Evolutionary conservation across 2,797 vertebrate species (phyloP).

Genomic region (Buphagus erythrorhynchus): DNA sequence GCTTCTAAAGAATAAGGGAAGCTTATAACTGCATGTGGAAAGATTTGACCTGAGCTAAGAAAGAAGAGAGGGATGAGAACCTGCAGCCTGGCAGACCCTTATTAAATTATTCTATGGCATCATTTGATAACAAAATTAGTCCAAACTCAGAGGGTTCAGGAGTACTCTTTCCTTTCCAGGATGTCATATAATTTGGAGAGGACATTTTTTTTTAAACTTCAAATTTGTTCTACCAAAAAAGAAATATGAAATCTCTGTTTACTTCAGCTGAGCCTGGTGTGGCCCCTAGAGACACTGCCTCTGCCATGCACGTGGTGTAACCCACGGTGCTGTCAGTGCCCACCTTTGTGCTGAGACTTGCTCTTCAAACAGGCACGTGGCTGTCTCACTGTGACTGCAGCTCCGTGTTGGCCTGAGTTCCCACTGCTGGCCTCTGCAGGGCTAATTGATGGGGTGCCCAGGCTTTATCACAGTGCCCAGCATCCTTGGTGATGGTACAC

Average conservation of each 20-base stretch:
- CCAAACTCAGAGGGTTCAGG: background rate
- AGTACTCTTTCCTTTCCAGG: background rate
- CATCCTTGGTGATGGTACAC: background rate
- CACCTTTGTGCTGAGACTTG: background rate
- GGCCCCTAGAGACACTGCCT: background rate
- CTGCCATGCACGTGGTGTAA: rapidly evolving
- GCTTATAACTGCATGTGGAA: rapidly evolving
- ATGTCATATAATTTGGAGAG: background rate
- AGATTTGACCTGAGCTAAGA: background rate
- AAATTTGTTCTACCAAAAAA: background rate
- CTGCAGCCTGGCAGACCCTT: background rate
- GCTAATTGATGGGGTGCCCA: background rate
- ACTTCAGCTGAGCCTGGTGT: background rate
- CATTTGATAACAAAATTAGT: background rate
- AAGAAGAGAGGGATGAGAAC: background rate
- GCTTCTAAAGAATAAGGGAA: background rate
- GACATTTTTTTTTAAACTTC: background rate
- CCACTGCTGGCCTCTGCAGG: background rate
- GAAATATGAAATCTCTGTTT: background rate
- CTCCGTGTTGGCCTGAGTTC: background rate
- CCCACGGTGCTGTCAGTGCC: background rate
- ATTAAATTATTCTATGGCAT: background rate
- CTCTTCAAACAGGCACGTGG: background rate
- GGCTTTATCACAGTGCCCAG: background rate
- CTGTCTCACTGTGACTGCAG: background rate